Evolutionary conservation across 2,797 vertebrate species (phyloP).

Genomic region (Distichodus sexfasciatus): DNA sequence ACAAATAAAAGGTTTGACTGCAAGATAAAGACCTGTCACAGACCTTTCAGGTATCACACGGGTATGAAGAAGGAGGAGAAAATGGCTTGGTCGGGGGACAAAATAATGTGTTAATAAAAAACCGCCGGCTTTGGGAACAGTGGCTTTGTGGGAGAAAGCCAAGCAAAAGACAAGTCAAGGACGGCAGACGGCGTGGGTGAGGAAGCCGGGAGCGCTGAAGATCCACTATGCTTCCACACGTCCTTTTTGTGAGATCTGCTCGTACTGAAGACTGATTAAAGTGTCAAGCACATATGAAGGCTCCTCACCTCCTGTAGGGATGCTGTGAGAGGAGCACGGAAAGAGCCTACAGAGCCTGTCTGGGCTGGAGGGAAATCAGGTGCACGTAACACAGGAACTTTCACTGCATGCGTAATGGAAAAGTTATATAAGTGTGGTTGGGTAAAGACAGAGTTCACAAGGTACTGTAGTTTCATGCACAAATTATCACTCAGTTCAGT

Average conservation of each 20-base stretch:
- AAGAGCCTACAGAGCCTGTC: not conserved
- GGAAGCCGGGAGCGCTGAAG: conserved; percentile 11
- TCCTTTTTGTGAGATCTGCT: conserved; percentile 29
- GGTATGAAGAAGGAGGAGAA: too few relatives aligned
- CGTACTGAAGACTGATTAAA: conserved; percentile 2
- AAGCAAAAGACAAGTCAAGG: not conserved
- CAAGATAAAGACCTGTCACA: too few relatives aligned
- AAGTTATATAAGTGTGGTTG: too few relatives aligned
- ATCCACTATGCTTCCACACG: conserved; percentile 16
- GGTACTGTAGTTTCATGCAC: too few relatives aligned
- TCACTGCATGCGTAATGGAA: too few relatives aligned
- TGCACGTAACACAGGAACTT: too few relatives aligned
- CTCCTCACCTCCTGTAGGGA: not conserved
- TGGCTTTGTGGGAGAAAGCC: not conserved
- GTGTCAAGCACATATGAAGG: conserved; percentile 19
- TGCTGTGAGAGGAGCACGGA: not conserved
- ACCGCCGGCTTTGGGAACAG: too few relatives aligned
- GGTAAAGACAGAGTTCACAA: too few relatives aligned
- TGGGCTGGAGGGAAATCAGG: too few relatives aligned
- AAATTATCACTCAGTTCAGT: too few relatives aligned
- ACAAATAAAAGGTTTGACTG: too few relatives aligned
- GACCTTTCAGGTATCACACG: not conserved
- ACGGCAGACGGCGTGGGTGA: not conserved
- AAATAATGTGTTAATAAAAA: conserved; percentile 4
- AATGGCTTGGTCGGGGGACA: conserved; percentile 8